Evolutionary conservation across 1,140 invertebrate species (phyloP).

Genomic region (Telenomus remus): DNA sequence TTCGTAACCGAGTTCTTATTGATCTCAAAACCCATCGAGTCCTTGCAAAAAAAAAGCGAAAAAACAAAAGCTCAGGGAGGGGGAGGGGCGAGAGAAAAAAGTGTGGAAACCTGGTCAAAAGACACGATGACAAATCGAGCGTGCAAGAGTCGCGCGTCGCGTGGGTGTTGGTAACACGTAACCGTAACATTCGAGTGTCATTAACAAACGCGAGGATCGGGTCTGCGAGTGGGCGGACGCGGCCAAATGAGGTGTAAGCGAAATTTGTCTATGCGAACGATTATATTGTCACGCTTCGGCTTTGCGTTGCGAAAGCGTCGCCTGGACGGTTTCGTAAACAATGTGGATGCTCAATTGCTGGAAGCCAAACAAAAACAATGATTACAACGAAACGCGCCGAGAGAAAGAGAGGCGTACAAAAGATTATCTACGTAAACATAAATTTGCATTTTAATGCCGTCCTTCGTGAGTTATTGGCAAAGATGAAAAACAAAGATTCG

Average conservation of each 20-base stretch:
- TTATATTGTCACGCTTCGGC: conserved; percentile 42
- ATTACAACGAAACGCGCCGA: conserved; percentile 7
- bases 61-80: too few relatives aligned
- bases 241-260: conserved; percentile 47
- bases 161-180: conserved; percentile 47
- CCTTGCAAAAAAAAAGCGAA: neutral
- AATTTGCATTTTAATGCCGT: conserved; percentile 35
- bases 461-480: conserved; percentile 19
- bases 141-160: conserved; percentile 36
- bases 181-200: conserved; percentile 52
- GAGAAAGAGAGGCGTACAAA: conserved; percentile 14
- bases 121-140: conserved; percentile 44
- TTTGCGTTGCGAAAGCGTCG: conserved; percentile 26
- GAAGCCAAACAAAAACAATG: conserved; percentile 43
- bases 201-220: conserved; percentile 55
- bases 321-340: conserved; percentile 26
- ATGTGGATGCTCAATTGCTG: conserved; percentile 18
- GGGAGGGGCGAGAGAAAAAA: neutral
- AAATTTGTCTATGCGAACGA: conserved; percentile 47
- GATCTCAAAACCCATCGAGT: neutral
- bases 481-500: neutral
- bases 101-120: neutral
- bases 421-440: conserved; percentile 31
- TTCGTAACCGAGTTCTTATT: too few relatives aligned
- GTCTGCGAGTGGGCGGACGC: conserved; percentile 52